phyloP scores from a whole-genome alignment of 2,797 vertebrate genomes.

The Anabas testudineus region DNA sequence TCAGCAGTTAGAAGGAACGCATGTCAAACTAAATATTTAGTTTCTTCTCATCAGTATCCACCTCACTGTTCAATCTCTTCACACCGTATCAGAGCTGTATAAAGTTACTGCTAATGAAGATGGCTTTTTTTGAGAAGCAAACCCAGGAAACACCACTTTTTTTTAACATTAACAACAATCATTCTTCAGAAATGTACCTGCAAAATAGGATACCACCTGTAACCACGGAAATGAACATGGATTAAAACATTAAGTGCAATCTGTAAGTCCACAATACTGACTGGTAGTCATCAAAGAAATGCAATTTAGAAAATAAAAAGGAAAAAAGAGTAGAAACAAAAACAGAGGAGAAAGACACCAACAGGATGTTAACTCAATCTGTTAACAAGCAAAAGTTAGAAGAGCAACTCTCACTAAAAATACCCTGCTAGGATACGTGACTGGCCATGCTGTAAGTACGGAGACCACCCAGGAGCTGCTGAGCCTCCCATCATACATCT shows the following conservation, averaged over 20 bases:
- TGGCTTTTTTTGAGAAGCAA: constrained; percentile 29
- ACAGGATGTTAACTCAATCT: constrained; percentile 78
- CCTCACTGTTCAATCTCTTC: neutral
- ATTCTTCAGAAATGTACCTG: neutral
- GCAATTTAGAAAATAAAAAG: constrained; percentile 26
- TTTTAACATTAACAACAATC: neutral
- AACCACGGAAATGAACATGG: neutral
- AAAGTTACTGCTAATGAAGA: neutral
- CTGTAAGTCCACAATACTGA: neutral
- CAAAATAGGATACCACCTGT: neutral
- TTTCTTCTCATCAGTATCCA: too few species aligned
- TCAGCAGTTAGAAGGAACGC: too few species aligned
- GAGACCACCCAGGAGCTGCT: constrained; percentile 77
- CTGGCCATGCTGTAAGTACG: constrained; percentile 45
- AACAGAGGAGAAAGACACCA: constrained; percentile 51
- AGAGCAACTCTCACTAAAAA: constrained; percentile 72
- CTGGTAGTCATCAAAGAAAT: constrained; percentile 7
- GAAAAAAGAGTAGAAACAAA: constrained; percentile 13
- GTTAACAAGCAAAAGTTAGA: too few species aligned
- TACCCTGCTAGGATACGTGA: constrained; percentile 69
- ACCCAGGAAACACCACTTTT: neutral
- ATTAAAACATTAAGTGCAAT: neutral
- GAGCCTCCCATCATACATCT: constrained; percentile 62
- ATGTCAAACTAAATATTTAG: too few species aligned
- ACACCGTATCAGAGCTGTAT: neutral